Evolutionary conservation across 2,113 vertebrate species (phyloP).

Genomic region (Brienomyrus longianalis): DNA sequence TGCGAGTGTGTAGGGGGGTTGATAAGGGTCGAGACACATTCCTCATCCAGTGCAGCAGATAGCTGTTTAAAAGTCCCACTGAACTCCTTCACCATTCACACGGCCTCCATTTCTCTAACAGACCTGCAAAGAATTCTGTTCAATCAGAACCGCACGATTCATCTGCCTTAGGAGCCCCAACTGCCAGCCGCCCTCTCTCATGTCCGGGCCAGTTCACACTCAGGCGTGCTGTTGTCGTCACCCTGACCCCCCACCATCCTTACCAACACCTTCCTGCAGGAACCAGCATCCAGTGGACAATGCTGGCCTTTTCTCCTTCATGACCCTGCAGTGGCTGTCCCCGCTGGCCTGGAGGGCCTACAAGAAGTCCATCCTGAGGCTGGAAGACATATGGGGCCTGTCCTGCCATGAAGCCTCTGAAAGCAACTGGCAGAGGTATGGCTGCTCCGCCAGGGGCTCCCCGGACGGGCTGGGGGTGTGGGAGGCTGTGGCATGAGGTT

Average conservation of each 20-base stretch:
- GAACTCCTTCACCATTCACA: conserved; percentile 13
- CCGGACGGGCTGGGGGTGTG: not conserved
- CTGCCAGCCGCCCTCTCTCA: conserved; percentile 13
- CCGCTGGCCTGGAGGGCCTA: conserved; percentile 62
- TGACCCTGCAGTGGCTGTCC: conserved; percentile 71
- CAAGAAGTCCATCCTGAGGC: conserved; percentile 51
- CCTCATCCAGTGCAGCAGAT: not conserved
- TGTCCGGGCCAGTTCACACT: conserved; percentile 29
- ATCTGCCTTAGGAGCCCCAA: conserved; percentile 34
- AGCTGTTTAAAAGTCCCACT: not conserved
- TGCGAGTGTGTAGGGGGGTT: not conserved
- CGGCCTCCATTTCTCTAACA: conserved; percentile 51
- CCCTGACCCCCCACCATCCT: conserved; percentile 14
- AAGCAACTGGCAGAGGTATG: conserved; percentile 67
- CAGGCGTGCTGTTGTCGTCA: conserved; percentile 28
- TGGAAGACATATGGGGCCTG: conserved; percentile 66
- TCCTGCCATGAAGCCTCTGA: conserved; percentile 67
- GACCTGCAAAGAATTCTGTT: conserved; percentile 52
- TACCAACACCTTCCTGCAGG: conserved; percentile 40
- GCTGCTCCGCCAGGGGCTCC: not conserved
- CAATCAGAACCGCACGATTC: conserved; percentile 51
- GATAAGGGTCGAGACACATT: not conserved
- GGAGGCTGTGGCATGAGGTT: not conserved
- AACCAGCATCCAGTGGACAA: conserved; percentile 76
- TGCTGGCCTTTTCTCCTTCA: conserved; percentile 70